Evolutionary conservation across 2,888 invertebrate genomes (phyloP), one percentile per base, ranked within the genome.

Genomic region (Laothoe populi): DNA sequence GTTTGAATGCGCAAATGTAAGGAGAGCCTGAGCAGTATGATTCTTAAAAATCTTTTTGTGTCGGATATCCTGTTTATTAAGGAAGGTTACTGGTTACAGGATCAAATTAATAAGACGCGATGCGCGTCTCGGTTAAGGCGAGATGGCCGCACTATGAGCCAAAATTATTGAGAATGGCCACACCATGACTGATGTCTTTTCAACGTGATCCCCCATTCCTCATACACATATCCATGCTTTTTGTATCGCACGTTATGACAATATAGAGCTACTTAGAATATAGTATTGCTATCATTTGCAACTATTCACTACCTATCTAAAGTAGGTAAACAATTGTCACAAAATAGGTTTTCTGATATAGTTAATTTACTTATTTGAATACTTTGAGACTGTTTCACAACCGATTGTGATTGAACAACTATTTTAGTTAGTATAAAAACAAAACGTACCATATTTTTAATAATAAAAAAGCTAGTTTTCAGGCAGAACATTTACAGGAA

Each of bases 341-440:
- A 86, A 84, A 86, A 85, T 85, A 86, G 82, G 78, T 83, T 76
- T 79, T 83, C 72, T 79, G 70, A 68, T 74, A 68, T 68, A 67
- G 70, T 71, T 76, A 74, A 53, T 35, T 53, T 62, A 61, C 69
- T 73, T 72, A 71, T 66, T 53, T 63, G 66, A 19, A 66, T 65
- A 61, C 53, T 64, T 63, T 48, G 63, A 65, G 63, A 64, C 63
- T 64, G 62, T 61, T 64, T 68, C 73, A 75, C 73, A 74, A 72
- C 71, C 71, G 69, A 45, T 58, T 60, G 26, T 21, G 3, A 10
- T 13, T 7, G 7, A 38, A 38, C 38, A 31, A n/a, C n/a, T 2
- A 4, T 5, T 31, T 1, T 4, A 8, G 5, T 31, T 8, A 5
- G 8, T 8, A 45, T 21, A 45, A 21, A n/a, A 31, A 31, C 26